These are phyloP conservation scores for Stichopus chloronotus DNA, from an alignment of 35 echinoderm and acorn worm genomes.

Conservation along the genomic window DNA sequence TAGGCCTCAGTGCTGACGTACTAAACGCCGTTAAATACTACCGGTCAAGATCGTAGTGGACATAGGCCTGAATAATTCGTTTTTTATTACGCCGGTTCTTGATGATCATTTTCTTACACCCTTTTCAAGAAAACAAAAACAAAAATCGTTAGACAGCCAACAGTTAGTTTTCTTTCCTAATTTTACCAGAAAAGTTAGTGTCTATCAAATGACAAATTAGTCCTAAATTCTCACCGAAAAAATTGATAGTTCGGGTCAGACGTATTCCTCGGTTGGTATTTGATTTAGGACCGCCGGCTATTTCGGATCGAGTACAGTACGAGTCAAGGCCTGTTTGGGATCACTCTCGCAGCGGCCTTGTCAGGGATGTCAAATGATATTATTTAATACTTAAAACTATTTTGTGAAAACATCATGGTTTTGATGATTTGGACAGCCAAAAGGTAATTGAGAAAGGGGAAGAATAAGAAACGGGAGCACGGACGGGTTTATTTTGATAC, in stretches of 20 bases:
- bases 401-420: slow-evolving; percentile 46
- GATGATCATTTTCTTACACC: slow-evolving; percentile 4
- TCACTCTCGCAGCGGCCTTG: slow-evolving; percentile 31
- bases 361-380: slow-evolving; percentile 48
- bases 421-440: slow-evolving; percentile 36
- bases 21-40: neutral
- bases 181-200: slow-evolving; percentile 38
- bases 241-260: slow-evolving; percentile 52
- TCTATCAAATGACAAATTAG: slow-evolving; percentile 52
- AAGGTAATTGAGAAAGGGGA: slow-evolving; percentile 49
- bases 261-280: slow-evolving; percentile 37
- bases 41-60: slow-evolving; percentile 30
- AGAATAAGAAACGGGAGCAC: slow-evolving; percentile 44
- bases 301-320: slow-evolving; percentile 18
- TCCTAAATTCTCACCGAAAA: slow-evolving; percentile 39
- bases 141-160: slow-evolving; percentile 34
- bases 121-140: neutral
- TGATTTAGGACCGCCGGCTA: slow-evolving; percentile 20
- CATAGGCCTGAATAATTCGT: slow-evolving; percentile 27
- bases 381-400: slow-evolving; percentile 56
- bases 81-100: neutral
- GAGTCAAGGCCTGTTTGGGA: slow-evolving; percentile 48
- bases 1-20: slow-evolving; percentile 18
- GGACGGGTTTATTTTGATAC: slow-evolving; percentile 37
- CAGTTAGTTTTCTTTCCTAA: slow-evolving; percentile 11